phyloP scores from a whole-genome alignment of 1,140 invertebrate species.

The Macrotrachela quadricornifera region DNA sequence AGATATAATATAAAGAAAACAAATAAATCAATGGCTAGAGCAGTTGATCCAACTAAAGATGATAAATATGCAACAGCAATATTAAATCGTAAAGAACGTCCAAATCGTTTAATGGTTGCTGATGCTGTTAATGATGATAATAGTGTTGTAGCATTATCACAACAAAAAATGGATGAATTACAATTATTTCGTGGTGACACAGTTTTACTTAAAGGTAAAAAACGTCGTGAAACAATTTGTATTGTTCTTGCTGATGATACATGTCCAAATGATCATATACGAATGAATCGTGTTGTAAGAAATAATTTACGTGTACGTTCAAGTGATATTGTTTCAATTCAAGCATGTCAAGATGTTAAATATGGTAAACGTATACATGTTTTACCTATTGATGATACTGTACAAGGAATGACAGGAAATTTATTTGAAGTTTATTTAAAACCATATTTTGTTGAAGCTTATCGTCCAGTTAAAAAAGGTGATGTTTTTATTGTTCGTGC shows the following conservation, averaged over 20 bases:
- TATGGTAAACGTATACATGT: slow-evolving; percentile 96
- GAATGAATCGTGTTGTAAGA: slow-evolving; percentile 90
- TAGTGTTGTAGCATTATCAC: slow-evolving; percentile 42
- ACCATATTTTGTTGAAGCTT: slow-evolving; percentile 95
- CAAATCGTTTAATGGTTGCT: slow-evolving; percentile 89
- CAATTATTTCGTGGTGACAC: slow-evolving; percentile 93
- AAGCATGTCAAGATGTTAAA: slow-evolving; percentile 81
- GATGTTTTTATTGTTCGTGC: slow-evolving; percentile 92
- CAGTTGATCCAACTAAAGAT: not conserved
- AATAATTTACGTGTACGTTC: slow-evolving; percentile 90
- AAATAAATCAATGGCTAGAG: too few relatives aligned
- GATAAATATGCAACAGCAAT: slow-evolving; percentile 96
- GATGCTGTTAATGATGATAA: slow-evolving; percentile 96
- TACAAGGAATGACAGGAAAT: slow-evolving; percentile 86
- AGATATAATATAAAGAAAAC: too few relatives aligned
- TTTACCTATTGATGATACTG: slow-evolving; percentile 92
- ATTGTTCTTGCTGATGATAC: slow-evolving; percentile 89
- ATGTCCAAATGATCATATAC: slow-evolving; percentile 85
- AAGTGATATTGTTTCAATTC: slow-evolving; percentile 61
- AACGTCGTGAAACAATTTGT: slow-evolving; percentile 89
- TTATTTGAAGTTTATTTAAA: slow-evolving; percentile 95
- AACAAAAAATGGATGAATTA: slow-evolving; percentile 95
- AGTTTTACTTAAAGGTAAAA: slow-evolving; percentile 83
- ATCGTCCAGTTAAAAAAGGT: slow-evolving; percentile 92
- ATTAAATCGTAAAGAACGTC: slow-evolving; percentile 82